Evolutionary conservation across 37 sponge, comb jelly and placozoan genomes (phyloP), one percentile per base, ranked within the genome.

Genomic region (Amphimedon queenslandica): DNA sequence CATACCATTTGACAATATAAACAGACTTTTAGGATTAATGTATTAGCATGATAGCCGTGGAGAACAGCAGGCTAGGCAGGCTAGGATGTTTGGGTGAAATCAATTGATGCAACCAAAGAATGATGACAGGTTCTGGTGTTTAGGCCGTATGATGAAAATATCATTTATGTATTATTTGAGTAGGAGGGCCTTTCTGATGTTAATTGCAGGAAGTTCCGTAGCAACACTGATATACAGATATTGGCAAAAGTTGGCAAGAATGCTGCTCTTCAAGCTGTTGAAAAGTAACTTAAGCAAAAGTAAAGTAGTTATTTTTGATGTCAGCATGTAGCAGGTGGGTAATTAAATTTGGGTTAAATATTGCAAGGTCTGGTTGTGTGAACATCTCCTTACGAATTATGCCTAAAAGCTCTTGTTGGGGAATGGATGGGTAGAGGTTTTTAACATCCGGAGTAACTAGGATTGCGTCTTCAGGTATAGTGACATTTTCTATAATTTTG

Each of bases 131-230:
- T 47, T 13, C 1, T 42, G 60, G 32, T 2, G 3, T 2, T 56
- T 5, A 8, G 73, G 67, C 73, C 73, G 71, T 3, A 80, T 64
- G 1, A 80, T 63, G 67, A 80, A 74, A 20, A 81, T 81, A 40
- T 81, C 82, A 56, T 81, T 74, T 20, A 81, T 81, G 37, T 81
- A 81, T 30, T 67, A 11, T 27, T 23, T 27, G 2, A 74, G 25
- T 8, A 67, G 69, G 1, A 74, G 39, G 37, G 75, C 72, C 55
- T 27, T 8, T 31, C 24, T 20, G 82, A 55, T 73, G 37, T 13
- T 37, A 21, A 4, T 0, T 37, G 0, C 2, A 70, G 71, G 64
- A 79, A 79, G 20, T 38, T 1, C 13, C 40, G 2, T 4, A 67
- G 40, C 1, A 65, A 37, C 0, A 66, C 58, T 2, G 78, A 66